Evolutionary conservation across 2,797 vertebrate genomes (phyloP), one percentile per base, ranked within the genome.

Genomic region (Chanos chanos): DNA sequence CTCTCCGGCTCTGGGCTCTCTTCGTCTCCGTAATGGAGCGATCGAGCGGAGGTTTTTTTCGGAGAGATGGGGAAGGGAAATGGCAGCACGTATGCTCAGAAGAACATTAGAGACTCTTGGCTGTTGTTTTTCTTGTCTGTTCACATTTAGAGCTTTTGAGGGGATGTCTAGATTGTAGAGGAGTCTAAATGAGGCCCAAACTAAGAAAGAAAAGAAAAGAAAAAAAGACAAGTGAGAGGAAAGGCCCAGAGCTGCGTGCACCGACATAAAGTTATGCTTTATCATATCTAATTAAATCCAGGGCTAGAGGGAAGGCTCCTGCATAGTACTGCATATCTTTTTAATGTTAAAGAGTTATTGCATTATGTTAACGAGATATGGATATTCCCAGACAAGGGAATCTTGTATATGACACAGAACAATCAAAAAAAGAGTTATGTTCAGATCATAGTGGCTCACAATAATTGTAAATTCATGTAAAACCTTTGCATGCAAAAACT

Each of bases 271-370:
- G 80, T 68, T 68, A 54, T 58, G 60, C 55, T 55, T 68, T 63
- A 66, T 79, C 44, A 72, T 60, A 44, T 76, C 63, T 71, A 72
- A 78, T 77, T 74, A 75, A 74, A 77, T 73, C 55, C 31, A 52
- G 30, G 57, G 64, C 22, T 25, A 47, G 36, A 52, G 64, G 71
- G 61, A 65, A 70, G 54, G 67, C 67, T 68, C 56, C 55, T 39
- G 24, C 58, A 53, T 39, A 51, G 70, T 34, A 55, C 34, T 7
- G 40, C 39, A 37, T 34, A 69, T 76, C 56, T 63, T 60, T 71
- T 19, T 53, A 65, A 56, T 68, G 72, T 73, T 71, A 71, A 61
- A 70, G 61, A 68, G 74, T 70, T 61, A 55, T 76, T 66, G 72
- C 61, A 41, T 69, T 57, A 63, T 72, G 60, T 66, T 76, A 71